phyloP scores from a whole-genome alignment of 2,797 vertebrate genomes.

The Sphenodon punctatus region DNA sequence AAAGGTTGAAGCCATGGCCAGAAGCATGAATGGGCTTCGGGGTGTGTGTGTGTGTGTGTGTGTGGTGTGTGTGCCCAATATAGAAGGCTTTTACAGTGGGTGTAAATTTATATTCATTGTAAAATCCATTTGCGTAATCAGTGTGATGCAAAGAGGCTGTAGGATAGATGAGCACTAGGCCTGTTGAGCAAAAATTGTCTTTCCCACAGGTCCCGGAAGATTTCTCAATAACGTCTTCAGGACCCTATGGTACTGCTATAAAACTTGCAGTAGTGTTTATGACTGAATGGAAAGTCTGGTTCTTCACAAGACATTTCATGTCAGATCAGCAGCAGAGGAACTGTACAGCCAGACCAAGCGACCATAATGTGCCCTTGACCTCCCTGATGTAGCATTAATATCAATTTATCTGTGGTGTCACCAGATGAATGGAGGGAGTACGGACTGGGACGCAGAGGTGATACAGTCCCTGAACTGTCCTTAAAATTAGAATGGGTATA shows the following conservation, averaged over 20 bases:
- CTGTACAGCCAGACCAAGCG: background rate
- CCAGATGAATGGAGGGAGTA: background rate
- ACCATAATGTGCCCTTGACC: background rate
- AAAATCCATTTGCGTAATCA: too few species aligned
- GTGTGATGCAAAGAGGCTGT: too few species aligned
- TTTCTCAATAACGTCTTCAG: background rate
- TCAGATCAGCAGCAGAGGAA: background rate
- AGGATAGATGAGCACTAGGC: too few species aligned
- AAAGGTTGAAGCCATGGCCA: too few species aligned
- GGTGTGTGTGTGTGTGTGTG: too few species aligned
- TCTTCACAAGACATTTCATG: background rate
- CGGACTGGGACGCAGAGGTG: background rate
- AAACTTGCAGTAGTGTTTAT: background rate
- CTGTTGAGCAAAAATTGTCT: background rate
- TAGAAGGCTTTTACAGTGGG: too few species aligned
- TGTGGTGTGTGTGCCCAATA: too few species aligned
- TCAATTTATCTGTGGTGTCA: slow-evolving; percentile 31
- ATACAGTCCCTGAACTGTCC: background rate
- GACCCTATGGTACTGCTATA: background rate
- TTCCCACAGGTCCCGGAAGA: background rate
- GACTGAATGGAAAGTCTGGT: background rate
- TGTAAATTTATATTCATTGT: too few species aligned
- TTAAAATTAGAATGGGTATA: background rate
- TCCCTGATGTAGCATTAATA: slow-evolving; percentile 8
- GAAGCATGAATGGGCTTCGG: too few species aligned